phyloP scores from a whole-genome alignment of 1,140 invertebrate genomes.

The Pteromalus puparum region DNA sequence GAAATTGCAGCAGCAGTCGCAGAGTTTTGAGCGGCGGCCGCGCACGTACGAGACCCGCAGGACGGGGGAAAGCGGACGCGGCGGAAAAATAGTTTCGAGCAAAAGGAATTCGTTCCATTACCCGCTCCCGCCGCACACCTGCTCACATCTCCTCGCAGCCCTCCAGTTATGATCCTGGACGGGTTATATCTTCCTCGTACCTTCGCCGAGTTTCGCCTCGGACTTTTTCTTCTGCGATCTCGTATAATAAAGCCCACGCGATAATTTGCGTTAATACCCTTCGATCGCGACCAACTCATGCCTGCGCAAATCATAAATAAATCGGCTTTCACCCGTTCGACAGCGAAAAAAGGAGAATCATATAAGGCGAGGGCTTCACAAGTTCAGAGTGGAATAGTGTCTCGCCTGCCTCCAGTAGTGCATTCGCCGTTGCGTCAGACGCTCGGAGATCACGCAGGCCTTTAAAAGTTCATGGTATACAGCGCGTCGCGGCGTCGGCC shows the following conservation, averaged over 20 bases:
- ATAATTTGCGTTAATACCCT: too few relatives aligned
- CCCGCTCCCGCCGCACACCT: background rate
- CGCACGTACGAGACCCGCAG: background rate
- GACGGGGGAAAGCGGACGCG: background rate
- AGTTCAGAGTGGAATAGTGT: constrained; percentile 30
- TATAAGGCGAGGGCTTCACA: background rate
- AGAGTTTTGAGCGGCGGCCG: too few relatives aligned
- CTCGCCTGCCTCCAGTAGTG: background rate
- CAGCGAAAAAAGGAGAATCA: too few relatives aligned
- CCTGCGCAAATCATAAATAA: too few relatives aligned
- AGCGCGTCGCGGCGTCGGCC: too few relatives aligned
- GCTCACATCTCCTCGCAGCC: background rate
- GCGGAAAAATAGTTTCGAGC: background rate
- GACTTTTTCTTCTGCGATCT: too few relatives aligned
- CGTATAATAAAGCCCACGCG: too few relatives aligned
- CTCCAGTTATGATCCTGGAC: background rate
- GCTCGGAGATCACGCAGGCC: too few relatives aligned
- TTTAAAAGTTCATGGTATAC: background rate
- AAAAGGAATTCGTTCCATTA: constrained; percentile 16
- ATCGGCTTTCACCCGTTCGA: too few relatives aligned
- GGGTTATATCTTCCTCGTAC: background rate
- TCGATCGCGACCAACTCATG: too few relatives aligned
- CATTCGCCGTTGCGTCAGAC: background rate
- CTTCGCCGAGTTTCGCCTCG: background rate
- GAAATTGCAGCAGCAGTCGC: too few relatives aligned